Base-by-base conservation (phyloP, 2,113 vertebrate genomes). In the Saimiri boliviensis region DNA sequence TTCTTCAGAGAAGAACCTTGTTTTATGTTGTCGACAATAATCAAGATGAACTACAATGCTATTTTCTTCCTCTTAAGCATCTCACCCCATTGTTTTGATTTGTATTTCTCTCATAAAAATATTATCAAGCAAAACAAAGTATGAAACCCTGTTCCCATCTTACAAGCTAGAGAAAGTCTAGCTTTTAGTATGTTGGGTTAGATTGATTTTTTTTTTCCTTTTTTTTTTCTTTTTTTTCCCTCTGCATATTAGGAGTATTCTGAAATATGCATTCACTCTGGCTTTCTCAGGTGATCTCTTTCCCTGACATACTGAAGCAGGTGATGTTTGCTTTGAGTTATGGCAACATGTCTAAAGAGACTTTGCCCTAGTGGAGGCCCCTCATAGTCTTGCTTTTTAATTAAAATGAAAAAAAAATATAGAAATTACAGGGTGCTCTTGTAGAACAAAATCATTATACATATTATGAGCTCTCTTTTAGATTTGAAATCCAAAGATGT, bases 61-160 rank as follows among this genome's bases (percentile, higher is more conserved):
- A 82, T 92, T 88, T 94, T 77, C 35, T 66, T 88, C 37, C 40
- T 88, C n/a, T 87, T 96, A 97, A 77, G 17, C 77, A 82, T 6
- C 96, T 93, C 68, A 92, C 94, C 11, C 25, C 27, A 87, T 60
- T 86, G 47, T 92, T 97, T 96, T 96, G 56, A 97, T 96, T 96
- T 92, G 49, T 77, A 91, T 68, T 71, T 94, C 10, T 86, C 32
- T 79, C 74, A 89, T 85, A 82, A 95, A 95, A 54, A 85, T 95
- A 92, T 86, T 63, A 96, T 85, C 58, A 81, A 76, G 49, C 40
- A 89, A 85, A 81, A 89, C 73, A 73, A 76, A 93, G 14, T 32
- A 52, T 37, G 85, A 95, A 95, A 81, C 3, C 6, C 13, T 82
- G 23, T 80, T 91, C 27, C 74, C 49, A 3, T 82, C 86, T 89